Base-by-base conservation (phyloP, 35 echinoderm and acorn worm genomes). In the Acanthaster planci region DNA sequence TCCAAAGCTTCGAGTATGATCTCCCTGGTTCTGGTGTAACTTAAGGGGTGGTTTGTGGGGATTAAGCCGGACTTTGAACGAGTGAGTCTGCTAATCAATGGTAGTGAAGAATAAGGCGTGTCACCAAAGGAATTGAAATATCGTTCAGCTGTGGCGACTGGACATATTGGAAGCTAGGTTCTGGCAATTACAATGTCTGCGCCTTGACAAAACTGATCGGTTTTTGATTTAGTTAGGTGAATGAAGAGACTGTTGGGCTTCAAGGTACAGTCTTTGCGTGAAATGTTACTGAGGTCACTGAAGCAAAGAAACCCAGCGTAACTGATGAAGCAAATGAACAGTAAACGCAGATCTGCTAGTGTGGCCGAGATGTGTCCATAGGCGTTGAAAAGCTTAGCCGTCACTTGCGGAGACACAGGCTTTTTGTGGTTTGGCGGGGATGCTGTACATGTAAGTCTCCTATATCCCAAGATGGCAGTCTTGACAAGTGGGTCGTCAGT, bases 281-380 rank as follows among this genome's bases (percentile, higher is more conserved):
- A 51, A 27, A 81, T 23, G 16, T 23, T 31, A 1, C 38, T 51
- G 5, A 81, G 12, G 50, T 81, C 79, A 31, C 36, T 21, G 36
- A 81, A 81, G 1, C 79, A 29, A 16, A 81, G 34, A 55, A 81
- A 81, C 7, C 79, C 79, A 8, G 79, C 40, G 79, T 81, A 81
- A 8, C 42, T 53, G 16, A 81, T 16, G 30, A 53, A 51, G 34
- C 30, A 38, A 52, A 81, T 31, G 35, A 81, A 81, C 1, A 81
- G 16, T 10, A 39, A 6, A 30, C 51, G 2, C 31, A 81, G 35
- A 27, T 81, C 79, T 0, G 79, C 40, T 9, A 81, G 38, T 21
- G 79, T 53, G 17, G 79, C 79, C 6, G 7, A 29, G 2, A n/a
- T 22, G 50, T 81, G 79, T 0, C 79, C 79, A 15, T 53, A 51